Base-by-base conservation (phyloP, 2,797 vertebrate species). In the Cynodonichthys magdalenae region DNA sequence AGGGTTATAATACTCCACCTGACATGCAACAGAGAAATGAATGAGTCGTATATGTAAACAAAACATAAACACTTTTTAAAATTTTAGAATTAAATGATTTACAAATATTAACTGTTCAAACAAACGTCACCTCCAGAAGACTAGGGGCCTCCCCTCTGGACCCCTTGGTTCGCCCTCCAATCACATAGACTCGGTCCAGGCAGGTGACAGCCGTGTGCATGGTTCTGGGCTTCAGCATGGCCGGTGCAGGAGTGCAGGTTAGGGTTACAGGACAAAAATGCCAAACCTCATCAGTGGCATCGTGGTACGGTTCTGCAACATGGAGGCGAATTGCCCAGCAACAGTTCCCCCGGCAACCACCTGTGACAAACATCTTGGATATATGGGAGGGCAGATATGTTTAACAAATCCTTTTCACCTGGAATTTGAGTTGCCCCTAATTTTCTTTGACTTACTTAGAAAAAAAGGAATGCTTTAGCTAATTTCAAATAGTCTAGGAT, bases 281-380 rank as follows among this genome's bases (percentile, higher is more conserved):
- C 96, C 96, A 99, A 10, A 95, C 94, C 76, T 97, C 95, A 10
- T 96, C 95, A 0, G 95, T 97, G 29, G 96, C 96, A 11, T 98
- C 93, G 0, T 99, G 97, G 65, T 94, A 93, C 0, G 90, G 86
- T 74, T 96, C 93, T 1, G 94, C 95, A 74, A 99, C 95, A 50
- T 99, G 97, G 68, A 96, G 94, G 46, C 97, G 94, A 60, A 97
- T 87, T 0, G 94, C 90, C 39, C 96, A 93, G 14, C 92, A 95
- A 71, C 97, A 99, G 61, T 93, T 94, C 1, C 96, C 95, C 36
- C 87, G 92, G 81, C 97, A 99, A 61, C 97, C 97, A 10, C 97
- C 97, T 1, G 95, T 96, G 82, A 99, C 86, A 86, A 99, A 98
- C 73, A 99, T 92, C 90, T 91, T 47, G 19, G 18, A 49, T 58